Evolutionary conservation across 2,113 vertebrate species (phyloP).

Genomic region (Sprattus sprattus): DNA sequence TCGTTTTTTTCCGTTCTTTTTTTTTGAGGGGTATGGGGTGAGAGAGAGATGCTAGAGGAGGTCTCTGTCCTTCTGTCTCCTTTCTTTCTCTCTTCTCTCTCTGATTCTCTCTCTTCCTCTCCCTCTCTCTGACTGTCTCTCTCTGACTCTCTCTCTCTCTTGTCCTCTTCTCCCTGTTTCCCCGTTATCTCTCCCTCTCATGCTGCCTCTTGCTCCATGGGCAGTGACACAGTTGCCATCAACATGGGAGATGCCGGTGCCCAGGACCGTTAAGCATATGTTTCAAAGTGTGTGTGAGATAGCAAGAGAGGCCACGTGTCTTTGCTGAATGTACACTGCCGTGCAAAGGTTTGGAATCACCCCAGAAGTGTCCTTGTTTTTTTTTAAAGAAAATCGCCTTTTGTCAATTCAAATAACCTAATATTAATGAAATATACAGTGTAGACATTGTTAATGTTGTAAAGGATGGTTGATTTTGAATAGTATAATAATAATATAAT

Average conservation of each 20-base stretch:
- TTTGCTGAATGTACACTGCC: too few relatives aligned
- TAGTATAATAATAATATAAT: too few relatives aligned
- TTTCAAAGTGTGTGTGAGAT: not conserved
- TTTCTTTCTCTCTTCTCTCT: constrained; percentile 23
- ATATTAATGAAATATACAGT: not conserved
- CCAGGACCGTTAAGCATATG: not conserved
- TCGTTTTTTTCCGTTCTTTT: not conserved
- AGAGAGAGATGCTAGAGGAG: not conserved
- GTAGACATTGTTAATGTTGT: not conserved
- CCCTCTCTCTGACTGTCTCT: too few relatives aligned
- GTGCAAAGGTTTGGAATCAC: too few relatives aligned
- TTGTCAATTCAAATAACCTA: not conserved
- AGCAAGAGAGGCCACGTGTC: too few relatives aligned
- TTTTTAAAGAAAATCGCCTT: too few relatives aligned
- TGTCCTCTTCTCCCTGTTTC: not conserved
- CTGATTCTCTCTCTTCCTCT: not conserved
- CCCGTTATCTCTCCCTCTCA: not conserved
- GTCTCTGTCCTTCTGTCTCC: not conserved
- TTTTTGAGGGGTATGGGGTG: not conserved
- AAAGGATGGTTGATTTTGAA: too few relatives aligned
- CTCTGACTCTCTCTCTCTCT: not conserved
- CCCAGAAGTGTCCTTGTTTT: too few relatives aligned
- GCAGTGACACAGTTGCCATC: not conserved
- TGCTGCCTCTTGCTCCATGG: not conserved
- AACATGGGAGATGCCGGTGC: not conserved